Evolutionary conservation across 2,888 invertebrate species (phyloP).

Genomic region (Lingula anatina): DNA sequence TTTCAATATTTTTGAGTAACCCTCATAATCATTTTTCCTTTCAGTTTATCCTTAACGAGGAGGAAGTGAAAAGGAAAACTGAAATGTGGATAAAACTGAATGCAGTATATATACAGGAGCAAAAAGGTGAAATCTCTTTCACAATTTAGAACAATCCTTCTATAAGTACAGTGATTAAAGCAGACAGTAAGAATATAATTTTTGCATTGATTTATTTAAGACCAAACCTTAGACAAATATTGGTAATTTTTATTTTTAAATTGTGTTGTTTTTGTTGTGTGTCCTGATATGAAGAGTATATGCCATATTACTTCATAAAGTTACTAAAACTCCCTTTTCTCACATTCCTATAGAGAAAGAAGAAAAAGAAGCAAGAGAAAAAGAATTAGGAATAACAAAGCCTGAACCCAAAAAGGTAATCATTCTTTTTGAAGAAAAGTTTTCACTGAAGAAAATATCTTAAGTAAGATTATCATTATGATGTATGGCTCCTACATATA

Average conservation of each 20-base stretch:
- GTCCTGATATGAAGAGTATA: too few relatives aligned
- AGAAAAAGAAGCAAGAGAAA: constrained; percentile 72
- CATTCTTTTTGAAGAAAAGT: constrained; percentile 1
- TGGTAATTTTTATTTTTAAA: not conserved
- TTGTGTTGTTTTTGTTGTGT: not conserved
- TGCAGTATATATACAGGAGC: constrained; percentile 77
- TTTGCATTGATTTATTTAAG: not conserved
- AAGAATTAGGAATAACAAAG: constrained; percentile 72
- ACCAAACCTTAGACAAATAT: not conserved
- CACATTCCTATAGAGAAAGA: constrained; percentile 77
- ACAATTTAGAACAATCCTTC: not conserved
- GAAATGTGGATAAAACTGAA: constrained; percentile 83
- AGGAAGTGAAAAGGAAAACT: constrained; percentile 77
- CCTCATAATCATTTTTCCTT: constrained; percentile 14
- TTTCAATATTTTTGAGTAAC: not conserved
- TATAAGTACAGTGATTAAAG: not conserved
- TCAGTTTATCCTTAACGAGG: constrained; percentile 71
- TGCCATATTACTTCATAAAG: too few relatives aligned
- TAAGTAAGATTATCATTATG: too few relatives aligned
- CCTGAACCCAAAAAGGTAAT: constrained; percentile 61
- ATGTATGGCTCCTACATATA: too few relatives aligned
- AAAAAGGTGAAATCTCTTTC: constrained; percentile 57
- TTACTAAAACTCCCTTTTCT: too few relatives aligned
- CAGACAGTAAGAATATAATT: not conserved
- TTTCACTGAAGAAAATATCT: too few relatives aligned